Conservation (phyloP, 2,113 vertebrate genomes). For the Vulpes lagopus region DNA sequence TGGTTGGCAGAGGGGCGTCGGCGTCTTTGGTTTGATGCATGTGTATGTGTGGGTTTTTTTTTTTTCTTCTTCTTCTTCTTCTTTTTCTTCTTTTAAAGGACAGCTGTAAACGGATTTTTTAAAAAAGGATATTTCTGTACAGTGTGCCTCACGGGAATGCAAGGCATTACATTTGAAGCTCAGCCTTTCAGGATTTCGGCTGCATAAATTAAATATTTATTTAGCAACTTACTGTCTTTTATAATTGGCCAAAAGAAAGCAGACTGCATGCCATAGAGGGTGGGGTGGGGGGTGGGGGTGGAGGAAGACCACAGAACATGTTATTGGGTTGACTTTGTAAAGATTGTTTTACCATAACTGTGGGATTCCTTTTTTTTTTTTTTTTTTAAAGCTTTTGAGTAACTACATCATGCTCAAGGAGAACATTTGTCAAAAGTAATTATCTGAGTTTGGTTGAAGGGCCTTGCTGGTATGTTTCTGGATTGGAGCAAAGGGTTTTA, state of each 20-base stretch:
- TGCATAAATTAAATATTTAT: constrained; percentile 79
- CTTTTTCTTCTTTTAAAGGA: constrained; percentile 63
- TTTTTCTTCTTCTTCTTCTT: not conserved
- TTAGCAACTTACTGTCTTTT: constrained; percentile 76
- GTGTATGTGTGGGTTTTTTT: constrained; percentile 59
- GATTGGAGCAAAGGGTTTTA: constrained; percentile 72
- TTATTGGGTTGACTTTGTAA: constrained; percentile 76
- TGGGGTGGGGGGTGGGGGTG: not conserved
- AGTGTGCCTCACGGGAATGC: constrained; percentile 72
- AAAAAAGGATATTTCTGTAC: constrained; percentile 75
- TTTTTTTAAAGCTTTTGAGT: constrained; percentile 56
- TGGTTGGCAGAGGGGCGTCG: constrained; percentile 77
- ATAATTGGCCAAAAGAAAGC: constrained; percentile 73
- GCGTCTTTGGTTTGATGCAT: constrained; percentile 64
- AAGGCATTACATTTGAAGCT: constrained; percentile 73
- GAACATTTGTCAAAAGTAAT: constrained; percentile 83
- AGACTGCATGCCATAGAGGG: constrained; percentile 32
- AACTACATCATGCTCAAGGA: constrained; percentile 69
- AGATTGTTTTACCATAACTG: constrained; percentile 69
- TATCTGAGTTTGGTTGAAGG: constrained; percentile 81
- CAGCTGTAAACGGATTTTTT: constrained; percentile 70
- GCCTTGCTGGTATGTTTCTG: constrained; percentile 67
- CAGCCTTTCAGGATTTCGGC: constrained; percentile 74
- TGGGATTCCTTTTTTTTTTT: not conserved
- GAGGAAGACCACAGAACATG: not conserved